phyloP scores from a whole-genome alignment of 2,797 vertebrate species.

The Pipistrellus kuhlii region DNA sequence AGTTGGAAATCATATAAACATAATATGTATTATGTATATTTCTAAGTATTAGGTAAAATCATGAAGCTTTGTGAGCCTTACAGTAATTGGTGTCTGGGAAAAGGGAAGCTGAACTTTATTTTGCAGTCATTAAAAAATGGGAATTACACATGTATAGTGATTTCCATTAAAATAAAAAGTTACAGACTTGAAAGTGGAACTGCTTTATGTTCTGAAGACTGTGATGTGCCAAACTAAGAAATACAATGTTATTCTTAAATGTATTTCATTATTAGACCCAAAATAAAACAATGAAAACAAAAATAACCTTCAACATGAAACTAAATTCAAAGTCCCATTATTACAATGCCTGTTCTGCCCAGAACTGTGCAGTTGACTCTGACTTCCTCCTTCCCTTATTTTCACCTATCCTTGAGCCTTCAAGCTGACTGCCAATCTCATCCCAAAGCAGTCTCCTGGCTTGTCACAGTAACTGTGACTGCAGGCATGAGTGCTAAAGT shows the following conservation, averaged over 20 bases:
- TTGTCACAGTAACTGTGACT: slow-evolving; percentile 53
- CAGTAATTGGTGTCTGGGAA: slow-evolving; percentile 30
- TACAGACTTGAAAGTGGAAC: slow-evolving; percentile 27
- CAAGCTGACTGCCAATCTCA: slow-evolving; percentile 49
- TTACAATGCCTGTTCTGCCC: not conserved
- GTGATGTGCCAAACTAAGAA: slow-evolving; percentile 31
- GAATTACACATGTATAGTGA: slow-evolving; percentile 31
- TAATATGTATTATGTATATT: not conserved
- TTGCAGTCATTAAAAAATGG: slow-evolving; percentile 36
- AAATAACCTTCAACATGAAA: not conserved
- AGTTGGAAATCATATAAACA: slow-evolving; percentile 53
- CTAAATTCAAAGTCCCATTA: not conserved
- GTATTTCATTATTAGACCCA: slow-evolving; percentile 58
- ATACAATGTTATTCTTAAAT: slow-evolving; percentile 36
- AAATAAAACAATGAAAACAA: not conserved
- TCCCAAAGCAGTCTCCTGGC: slow-evolving; percentile 30
- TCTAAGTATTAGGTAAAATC: not conserved
- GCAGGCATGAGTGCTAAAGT: not conserved
- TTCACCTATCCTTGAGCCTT: slow-evolving; percentile 51
- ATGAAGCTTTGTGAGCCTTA: not conserved
- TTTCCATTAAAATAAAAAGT: slow-evolving; percentile 52
- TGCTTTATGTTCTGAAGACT: slow-evolving; percentile 33
- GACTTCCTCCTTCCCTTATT: slow-evolving; percentile 52
- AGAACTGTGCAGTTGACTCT: not conserved
- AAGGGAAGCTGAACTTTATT: slow-evolving; percentile 41